Evolutionary conservation across 2,888 invertebrate species (phyloP).

Genomic region (Endomychus coccineus): DNA sequence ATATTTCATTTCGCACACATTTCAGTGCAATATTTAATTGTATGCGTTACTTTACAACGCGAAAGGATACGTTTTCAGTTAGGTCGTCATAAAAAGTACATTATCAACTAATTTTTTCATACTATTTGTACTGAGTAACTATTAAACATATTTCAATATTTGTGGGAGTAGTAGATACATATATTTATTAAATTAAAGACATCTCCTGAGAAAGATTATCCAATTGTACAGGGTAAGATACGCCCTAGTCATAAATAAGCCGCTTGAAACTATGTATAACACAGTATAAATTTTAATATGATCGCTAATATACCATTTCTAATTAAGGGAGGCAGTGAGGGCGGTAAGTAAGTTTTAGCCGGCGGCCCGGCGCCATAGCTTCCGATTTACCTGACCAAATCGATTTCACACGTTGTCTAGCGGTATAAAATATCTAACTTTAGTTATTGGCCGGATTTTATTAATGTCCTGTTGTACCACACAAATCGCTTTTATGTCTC

Average conservation of each 20-base stretch:
- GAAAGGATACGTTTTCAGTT: too few species aligned
- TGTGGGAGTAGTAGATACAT: too few species aligned
- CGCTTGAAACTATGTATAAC: slow-evolving; percentile 24
- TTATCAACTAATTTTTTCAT: too few species aligned
- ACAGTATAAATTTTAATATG: slow-evolving; percentile 31
- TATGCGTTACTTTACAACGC: too few species aligned
- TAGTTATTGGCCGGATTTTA: neutral
- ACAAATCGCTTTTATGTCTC: slow-evolving; percentile 21
- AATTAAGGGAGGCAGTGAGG: slow-evolving; percentile 33
- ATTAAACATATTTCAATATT: too few species aligned
- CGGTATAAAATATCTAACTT: slow-evolving; percentile 22
- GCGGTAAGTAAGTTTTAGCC: slow-evolving; percentile 27
- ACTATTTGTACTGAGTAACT: too few species aligned
- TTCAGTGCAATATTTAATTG: too few species aligned
- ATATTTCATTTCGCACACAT: too few species aligned
- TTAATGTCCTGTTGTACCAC: slow-evolving; percentile 17
- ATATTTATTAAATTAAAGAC: too few species aligned
- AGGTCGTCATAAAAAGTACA: too few species aligned
- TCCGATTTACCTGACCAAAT: slow-evolving; percentile 36
- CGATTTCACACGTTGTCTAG: slow-evolving; percentile 37
- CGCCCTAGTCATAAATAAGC: slow-evolving; percentile 15
- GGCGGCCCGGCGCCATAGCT: slow-evolving; percentile 36
- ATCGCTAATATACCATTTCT: slow-evolving; percentile 31
- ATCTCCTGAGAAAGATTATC: too few species aligned
- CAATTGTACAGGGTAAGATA: too few species aligned